phyloP scores from a whole-genome alignment of 2,797 vertebrate genomes.

The Peromyscus melanophrys region DNA sequence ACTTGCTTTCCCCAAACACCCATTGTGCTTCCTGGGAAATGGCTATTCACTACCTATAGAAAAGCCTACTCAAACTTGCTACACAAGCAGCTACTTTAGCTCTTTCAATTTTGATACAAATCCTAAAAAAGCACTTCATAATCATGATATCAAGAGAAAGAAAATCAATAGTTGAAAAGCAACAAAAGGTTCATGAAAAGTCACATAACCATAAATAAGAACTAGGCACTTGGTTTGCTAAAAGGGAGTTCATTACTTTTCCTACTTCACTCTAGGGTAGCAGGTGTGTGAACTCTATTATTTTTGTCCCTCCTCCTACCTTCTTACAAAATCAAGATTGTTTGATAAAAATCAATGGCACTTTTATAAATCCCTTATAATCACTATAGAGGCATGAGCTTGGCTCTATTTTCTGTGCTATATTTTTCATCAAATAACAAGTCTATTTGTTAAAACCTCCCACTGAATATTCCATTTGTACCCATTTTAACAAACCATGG shows the following conservation, averaged over 20 bases:
- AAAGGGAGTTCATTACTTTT: slow-evolving; percentile 67
- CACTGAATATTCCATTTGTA: slow-evolving; percentile 46
- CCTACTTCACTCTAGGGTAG: slow-evolving; percentile 47
- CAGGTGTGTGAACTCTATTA: slow-evolving; percentile 46
- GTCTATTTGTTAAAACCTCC: slow-evolving; percentile 72
- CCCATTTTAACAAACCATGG: slow-evolving; percentile 34
- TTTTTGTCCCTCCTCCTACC: slow-evolving; percentile 75
- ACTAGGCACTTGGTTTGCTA: slow-evolving; percentile 76
- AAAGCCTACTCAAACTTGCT: slow-evolving; percentile 41
- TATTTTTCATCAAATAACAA: slow-evolving; percentile 81
- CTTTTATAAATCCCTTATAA: slow-evolving; percentile 79
- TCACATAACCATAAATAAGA: slow-evolving; percentile 71
- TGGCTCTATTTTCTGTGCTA: slow-evolving; percentile 72
- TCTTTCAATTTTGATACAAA: slow-evolving; percentile 48
- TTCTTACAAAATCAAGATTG: slow-evolving; percentile 80
- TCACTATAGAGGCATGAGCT: slow-evolving; percentile 80
- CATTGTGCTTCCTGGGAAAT: slow-evolving; percentile 80
- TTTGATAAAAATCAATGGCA: slow-evolving; percentile 83
- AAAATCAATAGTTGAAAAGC: slow-evolving; percentile 46
- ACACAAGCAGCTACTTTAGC: slow-evolving; percentile 33
- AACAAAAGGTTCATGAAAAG: slow-evolving; percentile 80
- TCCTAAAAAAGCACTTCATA: slow-evolving; percentile 61
- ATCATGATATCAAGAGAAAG: slow-evolving; percentile 39
- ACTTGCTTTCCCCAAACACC: slow-evolving; percentile 73
- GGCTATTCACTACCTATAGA: slow-evolving; percentile 75